Percentiles rank a stretch among this genome's conserved stretches.
Evolutionary conservation across 2,113 vertebrate species (phyloP).

Genomic region (Spheniscus mendiculus): DNA sequence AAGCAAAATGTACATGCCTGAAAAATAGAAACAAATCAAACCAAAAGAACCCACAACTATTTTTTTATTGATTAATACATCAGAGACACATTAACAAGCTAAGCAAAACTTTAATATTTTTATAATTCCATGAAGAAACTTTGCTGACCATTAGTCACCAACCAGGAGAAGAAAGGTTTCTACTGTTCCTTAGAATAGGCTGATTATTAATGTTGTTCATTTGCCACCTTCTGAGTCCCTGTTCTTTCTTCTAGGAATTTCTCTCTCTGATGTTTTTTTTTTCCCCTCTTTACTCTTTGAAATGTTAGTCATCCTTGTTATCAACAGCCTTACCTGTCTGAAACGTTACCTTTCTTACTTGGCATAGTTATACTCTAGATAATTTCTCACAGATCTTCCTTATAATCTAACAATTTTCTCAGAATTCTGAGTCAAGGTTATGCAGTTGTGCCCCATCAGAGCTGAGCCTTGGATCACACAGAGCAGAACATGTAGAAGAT

Average conservation of each 20-base stretch:
- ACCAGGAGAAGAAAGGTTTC: neutral
- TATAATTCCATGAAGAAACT: neutral
- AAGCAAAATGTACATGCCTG: neutral
- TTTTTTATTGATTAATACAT: neutral
- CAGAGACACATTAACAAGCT: neutral
- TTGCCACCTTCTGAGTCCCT: neutral
- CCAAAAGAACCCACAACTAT: no score
- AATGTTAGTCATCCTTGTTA: neutral
- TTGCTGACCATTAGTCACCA: neutral
- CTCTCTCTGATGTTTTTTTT: neutral
- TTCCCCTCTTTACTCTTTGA: neutral
- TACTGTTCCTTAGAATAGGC: neutral
- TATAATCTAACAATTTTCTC: neutral
- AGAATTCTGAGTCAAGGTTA: neutral
- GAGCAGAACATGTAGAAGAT: neutral
- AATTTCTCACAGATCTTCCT: neutral
- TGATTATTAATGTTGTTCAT: neutral
- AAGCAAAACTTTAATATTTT: neutral
- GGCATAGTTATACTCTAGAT: neutral
- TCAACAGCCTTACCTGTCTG: neutral
- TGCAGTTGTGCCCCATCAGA: neutral
- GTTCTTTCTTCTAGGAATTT: neutral
- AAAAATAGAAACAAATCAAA: neutral
- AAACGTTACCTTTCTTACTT: neutral
- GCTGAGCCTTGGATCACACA: neutral